Base-by-base conservation (phyloP, 2,797 vertebrate species). In the Eurystomus glaucurus region DNA sequence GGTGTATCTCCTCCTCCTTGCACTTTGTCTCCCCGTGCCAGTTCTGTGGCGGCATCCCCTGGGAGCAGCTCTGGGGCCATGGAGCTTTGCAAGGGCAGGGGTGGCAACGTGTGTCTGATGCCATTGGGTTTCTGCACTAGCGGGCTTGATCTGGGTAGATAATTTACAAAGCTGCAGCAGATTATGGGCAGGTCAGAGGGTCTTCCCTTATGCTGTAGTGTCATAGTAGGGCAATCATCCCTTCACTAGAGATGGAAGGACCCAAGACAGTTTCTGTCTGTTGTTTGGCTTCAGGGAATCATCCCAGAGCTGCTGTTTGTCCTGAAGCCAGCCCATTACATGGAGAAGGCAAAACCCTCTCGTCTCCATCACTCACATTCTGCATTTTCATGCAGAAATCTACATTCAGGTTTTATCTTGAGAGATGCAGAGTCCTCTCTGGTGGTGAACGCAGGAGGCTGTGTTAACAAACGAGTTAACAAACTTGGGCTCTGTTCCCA, bases 301-400 rank as follows among this genome's bases (percentile, higher is more conserved):
- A 33, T 51, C 31, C n/a, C 48, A 69, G 75, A 80, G 41, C 48
- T 77, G 48, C 25, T 33, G 11, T 54, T 93, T 82, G 51, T 72
- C 64, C 43, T 64, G 57, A 90, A 84, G 77, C 33, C 21, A 88
- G 33, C 29, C 19, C 58, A 37, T 25, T 20, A 8, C 33, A 33
- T 25, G 26, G 51, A 80, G 46, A 85, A 82, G n/a, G 69, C 14
- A 60, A 77, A 72, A 4, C 3, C 3, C 0, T 0, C 33, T 85
- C 46, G 33, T 12, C 39, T 89, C 14, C 10, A n/a, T 62, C 35
- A 31, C 43, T 82, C 35, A 25, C 5, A 39, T 51, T 82, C 58
- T 86, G 33, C 33, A 41, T 93, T 90, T 96, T 79, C 54, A 52
- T 55, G 51, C 35, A 48, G 46, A 79, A 48, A 91, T 74, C 14